Percentiles rank a stretch among this genome's conserved stretches.
phyloP scores from a whole-genome alignment of 2,797 vertebrate species.

The Tadarida brasiliensis region DNA sequence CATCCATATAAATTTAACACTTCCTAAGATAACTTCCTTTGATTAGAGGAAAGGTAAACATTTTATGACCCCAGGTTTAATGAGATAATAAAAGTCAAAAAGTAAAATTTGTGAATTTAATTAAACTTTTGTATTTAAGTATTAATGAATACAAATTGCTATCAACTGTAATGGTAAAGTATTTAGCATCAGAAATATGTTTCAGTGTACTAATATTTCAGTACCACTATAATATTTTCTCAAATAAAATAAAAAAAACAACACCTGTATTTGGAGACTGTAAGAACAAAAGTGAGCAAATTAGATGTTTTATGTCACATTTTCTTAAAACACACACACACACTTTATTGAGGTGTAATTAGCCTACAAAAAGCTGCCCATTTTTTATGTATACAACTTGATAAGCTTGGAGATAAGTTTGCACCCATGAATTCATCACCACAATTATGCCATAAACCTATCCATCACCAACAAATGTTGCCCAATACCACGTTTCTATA shows the following conservation, averaged over 20 bases:
- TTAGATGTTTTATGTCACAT: not conserved
- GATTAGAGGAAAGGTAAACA: not conserved
- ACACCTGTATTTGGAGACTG: not conserved
- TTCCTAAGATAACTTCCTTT: not conserved
- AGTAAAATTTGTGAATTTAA: not conserved
- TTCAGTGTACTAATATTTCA: not conserved
- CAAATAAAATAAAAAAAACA: not conserved
- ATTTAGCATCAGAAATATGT: not conserved
- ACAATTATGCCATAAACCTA: not conserved
- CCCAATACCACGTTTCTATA: not conserved
- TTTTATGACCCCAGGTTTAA: not conserved
- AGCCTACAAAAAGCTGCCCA: not conserved
- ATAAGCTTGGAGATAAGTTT: not conserved
- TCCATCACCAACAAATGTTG: not conserved
- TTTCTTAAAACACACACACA: not conserved
- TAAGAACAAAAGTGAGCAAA: not conserved
- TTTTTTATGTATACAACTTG: not conserved
- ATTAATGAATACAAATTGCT: constrained; percentile 8
- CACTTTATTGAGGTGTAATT: not conserved
- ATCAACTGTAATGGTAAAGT: not conserved
- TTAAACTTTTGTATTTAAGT: not conserved
- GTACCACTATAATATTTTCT: not conserved
- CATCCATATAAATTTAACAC: constrained; percentile 23
- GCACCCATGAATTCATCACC: not conserved
- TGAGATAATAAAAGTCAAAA: not conserved